Evolutionary conservation across 2,113 vertebrate genomes (phyloP), one percentile per base, ranked within the genome.

Genomic region (Psettodes erumei): DNA sequence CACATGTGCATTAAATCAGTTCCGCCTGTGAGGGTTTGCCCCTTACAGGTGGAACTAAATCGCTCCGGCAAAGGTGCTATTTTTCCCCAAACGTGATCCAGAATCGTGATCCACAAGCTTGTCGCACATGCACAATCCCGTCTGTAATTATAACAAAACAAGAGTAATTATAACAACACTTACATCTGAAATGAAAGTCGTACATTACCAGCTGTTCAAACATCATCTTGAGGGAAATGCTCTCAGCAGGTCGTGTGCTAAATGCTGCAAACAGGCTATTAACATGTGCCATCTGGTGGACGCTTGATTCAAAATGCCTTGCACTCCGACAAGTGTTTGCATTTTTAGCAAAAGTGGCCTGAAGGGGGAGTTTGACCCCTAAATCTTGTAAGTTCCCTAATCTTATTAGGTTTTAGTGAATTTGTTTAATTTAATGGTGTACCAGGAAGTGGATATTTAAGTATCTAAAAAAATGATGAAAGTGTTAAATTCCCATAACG

Each of bases 231-330:
- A 47, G 12, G 12, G 18, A 58, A 50, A 15, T 50, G 55, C 33
- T 69, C 40, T 56, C 13, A 28, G 5, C n/a, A 15, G 28, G 50
- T 62, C 15, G 62, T 45, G 37, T 23, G 27, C n/a, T 33, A 33
- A 45, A 64, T 18, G 8, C 32, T 66, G 45, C 1, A 65, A 10
- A 3, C 25, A 25, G 4, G 11, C 38, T 38, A 8, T 63, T n/a
- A 74, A 45, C 43, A 53, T 51, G 55, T 43, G 82, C 88, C 88
- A 80, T 38, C 86, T 88, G 27, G 84, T 88, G 88, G 88, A 45
- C 67, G 25, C 40, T 37, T 25, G 1, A 66, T 21, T 16, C 56
- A 69, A 47, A 61, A 65, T 15, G 6, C 23, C 2, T 56, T 47
- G 23, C 12, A 60, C 37, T 38, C 33, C n/a, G 19, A 21, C 1